Base-by-base conservation (phyloP, 2,888 invertebrate species). In the Xiphydria camelus region DNA sequence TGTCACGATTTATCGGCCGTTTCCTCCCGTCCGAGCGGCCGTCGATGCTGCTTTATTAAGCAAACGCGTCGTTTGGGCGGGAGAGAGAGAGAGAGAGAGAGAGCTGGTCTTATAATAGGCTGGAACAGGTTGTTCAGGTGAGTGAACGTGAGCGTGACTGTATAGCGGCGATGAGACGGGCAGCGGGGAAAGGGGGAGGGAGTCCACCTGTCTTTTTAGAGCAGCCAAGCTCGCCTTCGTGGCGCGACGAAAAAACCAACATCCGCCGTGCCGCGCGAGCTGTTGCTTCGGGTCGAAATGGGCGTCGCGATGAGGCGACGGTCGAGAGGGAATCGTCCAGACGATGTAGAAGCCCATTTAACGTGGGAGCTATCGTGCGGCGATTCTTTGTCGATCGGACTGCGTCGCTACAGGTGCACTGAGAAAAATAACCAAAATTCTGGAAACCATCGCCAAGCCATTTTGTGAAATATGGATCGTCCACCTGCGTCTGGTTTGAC, bases 121-220 rank as follows among this genome's bases (percentile, higher is more conserved):
- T 43, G 25, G 36, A 43, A 43, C 43, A 43, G 43, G 43, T 43
- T 43, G 36, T 43, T 43, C 43, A 18, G 43, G 37, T 43, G 43
- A 43, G 29, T 37, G 43, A 35, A 25, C 41, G 34, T 20, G 21
- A 19, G 33, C n/a, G 33, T 4, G 17, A 4, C 15, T 3, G 7
- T n/a, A n/a, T 2, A 32, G 41, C n/a, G 29, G 26, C 9, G 31
- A 23, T 14, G 15, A 9, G 38, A 20, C 4, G 20, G 15, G 5
- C 6, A 9, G 26, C 9, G 29, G 9, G 5, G n/a, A 5, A 17
- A 10, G 14, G 26, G 9, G 37, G 12, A 17, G 22, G 12, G 7
- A 26, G 17, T 15, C 37, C 43, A 43, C 43, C 43, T 43, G 43
- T 43, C 43, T 43, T 43, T 43, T 31, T 15, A 18, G 43, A 43